Conservation (phyloP, 1,140 invertebrate species). For the Hydropsyche tenuis region DNA sequence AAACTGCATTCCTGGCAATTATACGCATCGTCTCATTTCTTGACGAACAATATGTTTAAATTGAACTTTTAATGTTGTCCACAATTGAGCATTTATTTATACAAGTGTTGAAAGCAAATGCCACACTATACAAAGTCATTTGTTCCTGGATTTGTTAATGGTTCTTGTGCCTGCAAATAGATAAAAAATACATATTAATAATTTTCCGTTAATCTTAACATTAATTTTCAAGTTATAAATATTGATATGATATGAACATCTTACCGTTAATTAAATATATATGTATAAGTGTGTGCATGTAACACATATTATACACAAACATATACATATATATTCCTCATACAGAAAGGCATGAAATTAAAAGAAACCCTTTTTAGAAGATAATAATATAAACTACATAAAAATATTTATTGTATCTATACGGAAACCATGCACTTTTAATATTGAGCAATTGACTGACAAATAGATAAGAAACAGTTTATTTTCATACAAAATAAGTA, state of each 20-base stretch:
- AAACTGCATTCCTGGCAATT: too few relatives aligned
- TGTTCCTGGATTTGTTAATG: conserved; percentile 72
- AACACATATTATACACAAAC: too few relatives aligned
- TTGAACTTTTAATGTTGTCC: not conserved
- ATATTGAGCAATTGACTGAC: not conserved
- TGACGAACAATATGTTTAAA: too few relatives aligned
- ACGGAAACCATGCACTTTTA: not conserved
- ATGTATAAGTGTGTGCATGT: too few relatives aligned
- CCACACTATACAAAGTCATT: conserved; percentile 72
- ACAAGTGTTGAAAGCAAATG: conserved; percentile 32
- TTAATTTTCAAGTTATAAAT: too few relatives aligned
- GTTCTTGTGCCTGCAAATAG: conserved; percentile 73
- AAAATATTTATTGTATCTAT: not conserved
- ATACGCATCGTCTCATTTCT: too few relatives aligned
- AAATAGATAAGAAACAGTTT: not conserved
- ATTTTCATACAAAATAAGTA: conserved; percentile 11
- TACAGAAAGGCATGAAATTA: conserved; percentile 59
- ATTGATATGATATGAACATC: too few relatives aligned
- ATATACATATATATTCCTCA: conserved; percentile 58
- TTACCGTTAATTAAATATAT: too few relatives aligned
- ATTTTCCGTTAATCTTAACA: conserved; percentile 26
- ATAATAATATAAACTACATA: too few relatives aligned
- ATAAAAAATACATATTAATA: conserved; percentile 49
- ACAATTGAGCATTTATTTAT: conserved; percentile 41
- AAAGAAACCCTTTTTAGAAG: not conserved